These are phyloP conservation scores for Hapalemur alaotrensis DNA, from an alignment of 2,797 vertebrate genomes.

Conservation along the genomic window DNA sequence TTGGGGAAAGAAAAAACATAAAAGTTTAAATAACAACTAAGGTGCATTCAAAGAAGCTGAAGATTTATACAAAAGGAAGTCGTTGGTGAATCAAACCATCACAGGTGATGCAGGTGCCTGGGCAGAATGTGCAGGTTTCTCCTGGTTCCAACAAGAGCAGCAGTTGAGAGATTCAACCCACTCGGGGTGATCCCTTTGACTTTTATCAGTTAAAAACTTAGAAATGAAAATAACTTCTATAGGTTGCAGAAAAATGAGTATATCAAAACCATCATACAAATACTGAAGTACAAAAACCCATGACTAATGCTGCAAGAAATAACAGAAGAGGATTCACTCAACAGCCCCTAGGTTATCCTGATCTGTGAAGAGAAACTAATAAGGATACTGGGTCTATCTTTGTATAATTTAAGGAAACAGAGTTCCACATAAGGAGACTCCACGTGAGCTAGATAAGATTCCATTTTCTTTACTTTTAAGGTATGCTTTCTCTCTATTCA, in stretches of 20 bases:
- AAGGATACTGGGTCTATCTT: rapidly evolving
- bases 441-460: background rate
- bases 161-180: background rate
- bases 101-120: background rate
- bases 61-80: background rate
- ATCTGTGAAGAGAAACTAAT: background rate
- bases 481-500: background rate
- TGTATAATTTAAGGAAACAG: background rate
- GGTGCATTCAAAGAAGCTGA: background rate
- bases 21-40: background rate
- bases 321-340: background rate
- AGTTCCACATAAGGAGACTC: background rate
- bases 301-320: background rate
- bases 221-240: background rate
- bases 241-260: background rate
- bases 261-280: background rate
- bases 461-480: background rate
- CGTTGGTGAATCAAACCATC: background rate
- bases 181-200: background rate
- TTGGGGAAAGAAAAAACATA: background rate
- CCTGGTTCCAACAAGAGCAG: background rate
- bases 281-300: background rate
- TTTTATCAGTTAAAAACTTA: background rate
- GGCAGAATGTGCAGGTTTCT: background rate
- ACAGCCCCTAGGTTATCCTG: background rate